phyloP scores from a whole-genome alignment of 2,888 invertebrate species.

The Caenorhabditis sp. region DNA sequence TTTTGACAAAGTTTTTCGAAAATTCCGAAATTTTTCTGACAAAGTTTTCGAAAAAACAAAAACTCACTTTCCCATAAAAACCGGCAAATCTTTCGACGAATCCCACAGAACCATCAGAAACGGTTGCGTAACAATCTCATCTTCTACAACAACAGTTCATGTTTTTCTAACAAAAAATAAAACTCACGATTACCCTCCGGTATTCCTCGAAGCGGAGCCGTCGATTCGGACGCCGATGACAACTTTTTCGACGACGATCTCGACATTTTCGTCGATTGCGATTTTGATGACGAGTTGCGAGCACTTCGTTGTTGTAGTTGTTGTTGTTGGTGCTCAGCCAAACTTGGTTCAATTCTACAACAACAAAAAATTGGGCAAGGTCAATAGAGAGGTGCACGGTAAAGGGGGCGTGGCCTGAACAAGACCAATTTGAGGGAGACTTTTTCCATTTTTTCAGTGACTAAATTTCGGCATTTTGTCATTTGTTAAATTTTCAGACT shows the following conservation, averaged over 20 bases:
- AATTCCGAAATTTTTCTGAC: not conserved
- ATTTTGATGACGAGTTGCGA: not conserved
- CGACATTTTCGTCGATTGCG: not conserved
- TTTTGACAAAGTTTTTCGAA: not conserved
- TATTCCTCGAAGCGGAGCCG: not conserved
- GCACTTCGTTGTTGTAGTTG: not conserved
- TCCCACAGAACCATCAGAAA: conserved; percentile 30
- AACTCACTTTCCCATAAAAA: conserved; percentile 33
- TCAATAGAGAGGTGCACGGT: too few species aligned
- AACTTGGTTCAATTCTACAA: not conserved
- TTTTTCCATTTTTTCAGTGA: too few species aligned
- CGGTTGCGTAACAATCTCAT: conserved; percentile 13
- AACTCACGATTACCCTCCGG: not conserved
- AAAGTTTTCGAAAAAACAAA: not conserved
- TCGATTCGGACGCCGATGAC: not conserved
- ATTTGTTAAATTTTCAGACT: too few species aligned
- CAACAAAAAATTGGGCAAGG: not conserved
- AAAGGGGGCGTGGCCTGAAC: too few species aligned
- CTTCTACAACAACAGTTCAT: not conserved
- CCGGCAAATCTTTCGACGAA: conserved; percentile 12
- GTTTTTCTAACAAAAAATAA: not conserved
- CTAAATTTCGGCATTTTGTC: too few species aligned
- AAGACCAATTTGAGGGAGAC: too few species aligned
- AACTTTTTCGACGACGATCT: not conserved
- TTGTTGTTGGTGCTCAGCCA: not conserved